A percentile compares a stretch with the other conserved stretches of the same genome.
Evolutionary conservation across 2,888 invertebrate genomes (phyloP).

Genomic region (Omphaloscelis lunosa): DNA sequence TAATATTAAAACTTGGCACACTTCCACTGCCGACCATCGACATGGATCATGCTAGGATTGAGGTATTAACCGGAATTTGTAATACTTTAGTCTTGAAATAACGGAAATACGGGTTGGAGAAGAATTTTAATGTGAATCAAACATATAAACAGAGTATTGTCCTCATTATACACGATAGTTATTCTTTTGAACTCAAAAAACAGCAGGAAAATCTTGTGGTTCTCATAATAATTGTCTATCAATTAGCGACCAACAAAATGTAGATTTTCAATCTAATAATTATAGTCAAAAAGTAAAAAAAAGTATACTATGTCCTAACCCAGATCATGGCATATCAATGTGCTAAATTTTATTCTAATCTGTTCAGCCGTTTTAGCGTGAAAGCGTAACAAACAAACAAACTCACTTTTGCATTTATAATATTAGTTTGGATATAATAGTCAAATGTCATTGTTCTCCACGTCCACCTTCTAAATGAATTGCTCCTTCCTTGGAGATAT

Average conservation of each 20-base stretch:
- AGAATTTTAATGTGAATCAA: conserved; percentile 1
- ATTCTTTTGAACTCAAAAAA: neutral
- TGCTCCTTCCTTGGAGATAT: neutral
- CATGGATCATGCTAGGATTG: conserved; percentile 76
- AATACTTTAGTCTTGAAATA: conserved; percentile 41
- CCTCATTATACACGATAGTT: neutral
- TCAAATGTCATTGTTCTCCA: neutral
- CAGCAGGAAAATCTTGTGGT: neutral
- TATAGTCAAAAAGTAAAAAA: too few species aligned
- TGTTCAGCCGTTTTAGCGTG: too few species aligned
- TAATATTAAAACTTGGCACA: conserved; percentile 88
- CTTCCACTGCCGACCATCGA: conserved; percentile 73
- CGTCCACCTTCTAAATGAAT: neutral
- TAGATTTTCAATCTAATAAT: neutral
- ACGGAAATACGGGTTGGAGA: conserved; percentile 35
- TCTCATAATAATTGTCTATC: too few species aligned
- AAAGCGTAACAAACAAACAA: too few species aligned
- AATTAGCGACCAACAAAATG: neutral
- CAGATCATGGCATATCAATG: too few species aligned
- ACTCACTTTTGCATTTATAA: too few species aligned
- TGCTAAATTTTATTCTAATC: too few species aligned
- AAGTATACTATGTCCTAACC: too few species aligned
- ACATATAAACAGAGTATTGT: conserved; percentile 10
- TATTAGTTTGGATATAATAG: too few species aligned
- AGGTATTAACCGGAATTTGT: conserved; percentile 54